Conservation (phyloP, 2,888 invertebrate species). For the Monopis laevigella region DNA sequence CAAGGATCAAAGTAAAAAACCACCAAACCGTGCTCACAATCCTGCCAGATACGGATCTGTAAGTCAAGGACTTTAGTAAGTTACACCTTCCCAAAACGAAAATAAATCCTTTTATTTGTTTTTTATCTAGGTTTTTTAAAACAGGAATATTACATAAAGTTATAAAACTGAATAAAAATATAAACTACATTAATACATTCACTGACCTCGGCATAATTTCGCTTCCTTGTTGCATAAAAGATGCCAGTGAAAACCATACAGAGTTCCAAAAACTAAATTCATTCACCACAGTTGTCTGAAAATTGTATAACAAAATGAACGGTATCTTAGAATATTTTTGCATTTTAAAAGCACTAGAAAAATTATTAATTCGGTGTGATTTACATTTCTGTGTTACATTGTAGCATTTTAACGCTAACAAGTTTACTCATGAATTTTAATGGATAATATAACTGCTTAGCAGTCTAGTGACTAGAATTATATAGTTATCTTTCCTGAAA, state of each 20-base stretch:
- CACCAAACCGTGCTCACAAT: constrained; percentile 98
- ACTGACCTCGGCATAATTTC: constrained; percentile 92
- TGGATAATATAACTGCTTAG: too few species aligned
- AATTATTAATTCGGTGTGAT: too few species aligned
- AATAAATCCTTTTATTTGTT: not conserved
- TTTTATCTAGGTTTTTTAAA: not conserved
- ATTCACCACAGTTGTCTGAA: constrained; percentile 78
- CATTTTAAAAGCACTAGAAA: too few species aligned
- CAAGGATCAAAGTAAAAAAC: constrained; percentile 96
- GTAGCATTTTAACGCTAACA: too few species aligned
- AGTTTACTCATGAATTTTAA: too few species aligned
- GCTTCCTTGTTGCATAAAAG: constrained; percentile 99
- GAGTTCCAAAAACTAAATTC: constrained; percentile 97
- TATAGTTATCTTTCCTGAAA: too few species aligned
- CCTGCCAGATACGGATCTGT: constrained; percentile 83
- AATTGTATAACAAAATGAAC: too few species aligned
- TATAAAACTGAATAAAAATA: not conserved
- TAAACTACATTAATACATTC: not conserved
- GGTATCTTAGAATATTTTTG: too few species aligned
- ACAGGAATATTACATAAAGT: not conserved
- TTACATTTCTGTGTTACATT: too few species aligned
- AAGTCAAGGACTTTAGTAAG: constrained; percentile 17
- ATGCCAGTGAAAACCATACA: constrained; percentile 97
- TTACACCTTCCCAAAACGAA: too few species aligned
- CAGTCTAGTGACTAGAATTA: too few species aligned